Evolutionary conservation across 2,113 vertebrate genomes (phyloP), one percentile per base, ranked within the genome.

Genomic region (Panthera uncia): DNA sequence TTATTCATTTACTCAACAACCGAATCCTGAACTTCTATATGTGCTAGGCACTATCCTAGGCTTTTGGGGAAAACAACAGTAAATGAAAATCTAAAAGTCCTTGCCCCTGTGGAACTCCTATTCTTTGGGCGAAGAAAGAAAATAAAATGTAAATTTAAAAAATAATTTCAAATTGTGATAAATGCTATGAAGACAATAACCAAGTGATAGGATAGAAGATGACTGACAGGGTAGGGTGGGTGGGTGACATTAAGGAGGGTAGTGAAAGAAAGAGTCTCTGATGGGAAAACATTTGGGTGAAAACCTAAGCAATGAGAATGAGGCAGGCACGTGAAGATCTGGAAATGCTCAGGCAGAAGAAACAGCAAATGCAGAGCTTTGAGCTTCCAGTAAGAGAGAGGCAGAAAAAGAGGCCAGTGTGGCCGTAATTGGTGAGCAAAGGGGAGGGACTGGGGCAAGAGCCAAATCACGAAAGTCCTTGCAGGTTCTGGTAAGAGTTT

Each of bases 101-200:
- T 88, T 50, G 8, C 19, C 45, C 52, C 27, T 88, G 3, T 65
- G 15, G 25, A 69, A 33, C 11, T 57, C 80, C 69, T 38, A 45
- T 50, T 85, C 29, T 27, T 78, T 41, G 55, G 23, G 61, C 2
- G 10, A 90, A 87, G 21, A 74, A 76, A 69, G 23, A 81, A 94
- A 80, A 95, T 27, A 55, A 92, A 92, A 94, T 66, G 50, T 41
- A 50, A 76, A 65, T 91, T 38, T 19, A 50, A 80, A 82, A 86
- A 66, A 33, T 41, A 29, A 89, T 86, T 94, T 94, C 23, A 90
- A 71, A 27, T 71, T 66, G 48, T 76, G 19, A n/a, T 89, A 50
- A 74, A 27, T 9, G 0, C 8, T 63, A 25, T 61, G 33, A 92
- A 84, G 66, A 88, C 89, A 94, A 88, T 57, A 81, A 74, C 45